Percentiles rank a stretch among this genome's conserved stretches.
Conservation (phyloP, 2,888 invertebrate genomes). For the Microdon myrmicae region DNA sequence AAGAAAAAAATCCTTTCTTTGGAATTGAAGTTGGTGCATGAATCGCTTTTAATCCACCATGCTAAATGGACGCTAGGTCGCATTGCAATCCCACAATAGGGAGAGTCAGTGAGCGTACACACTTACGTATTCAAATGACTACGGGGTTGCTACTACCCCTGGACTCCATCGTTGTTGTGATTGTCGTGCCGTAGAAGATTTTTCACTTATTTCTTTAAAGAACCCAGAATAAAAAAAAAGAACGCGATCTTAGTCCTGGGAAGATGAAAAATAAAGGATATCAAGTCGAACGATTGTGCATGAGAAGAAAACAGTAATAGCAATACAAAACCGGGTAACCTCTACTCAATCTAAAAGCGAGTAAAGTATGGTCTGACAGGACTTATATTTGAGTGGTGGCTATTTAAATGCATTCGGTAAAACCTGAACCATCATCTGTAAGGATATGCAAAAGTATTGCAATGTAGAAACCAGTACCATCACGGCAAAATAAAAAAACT, state of each 20-base stretch:
- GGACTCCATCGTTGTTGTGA: slow-evolving; percentile 7
- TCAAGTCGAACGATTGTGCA: slow-evolving; percentile 14
- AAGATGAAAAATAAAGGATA: slow-evolving; percentile 25
- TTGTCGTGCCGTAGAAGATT: slow-evolving; percentile 4
- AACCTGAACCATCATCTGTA: no score
- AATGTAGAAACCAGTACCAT: no score
- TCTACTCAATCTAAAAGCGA: background rate
- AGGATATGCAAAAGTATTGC: no score
- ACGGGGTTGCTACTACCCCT: slow-evolving; percentile 36
- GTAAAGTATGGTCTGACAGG: slow-evolving; percentile 16
- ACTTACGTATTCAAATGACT: slow-evolving; percentile 30
- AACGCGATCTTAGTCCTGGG: background rate
- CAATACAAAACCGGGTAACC: slow-evolving; percentile 9
- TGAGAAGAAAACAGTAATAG: slow-evolving; percentile 10
- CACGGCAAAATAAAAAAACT: no score
- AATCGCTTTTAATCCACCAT: slow-evolving; percentile 36
- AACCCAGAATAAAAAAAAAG: no score
- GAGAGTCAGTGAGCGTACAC: background rate
- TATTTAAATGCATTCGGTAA: no score
- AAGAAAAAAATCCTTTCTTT: slow-evolving; percentile 25
- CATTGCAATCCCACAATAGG: slow-evolving; percentile 1
- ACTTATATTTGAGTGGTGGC: no score
- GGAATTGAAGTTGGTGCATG: slow-evolving; percentile 39
- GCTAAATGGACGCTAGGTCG: slow-evolving; percentile 24
- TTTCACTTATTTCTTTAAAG: no score